A percentile compares a stretch with the other conserved stretches of the same genome.
Evolutionary conservation across 2,888 invertebrate species (phyloP).

Genomic region (Macrosiphum euphorbiae): DNA sequence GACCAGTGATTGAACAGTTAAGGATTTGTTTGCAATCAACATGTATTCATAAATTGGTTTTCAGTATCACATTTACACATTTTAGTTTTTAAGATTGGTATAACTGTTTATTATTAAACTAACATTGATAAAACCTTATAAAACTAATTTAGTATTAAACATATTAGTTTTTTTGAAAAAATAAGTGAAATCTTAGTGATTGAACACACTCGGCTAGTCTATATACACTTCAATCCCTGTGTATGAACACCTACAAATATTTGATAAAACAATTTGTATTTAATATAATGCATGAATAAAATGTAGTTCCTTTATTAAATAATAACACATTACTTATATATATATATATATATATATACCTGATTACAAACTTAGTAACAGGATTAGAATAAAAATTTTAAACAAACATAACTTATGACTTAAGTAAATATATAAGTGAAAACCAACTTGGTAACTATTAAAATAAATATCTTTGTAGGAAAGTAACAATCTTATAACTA

Average conservation of each 20-base stretch:
- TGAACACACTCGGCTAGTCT: not conserved
- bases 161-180: not conserved
- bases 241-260: conserved; percentile 14
- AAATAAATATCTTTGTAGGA: not conserved
- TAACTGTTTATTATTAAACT: not conserved
- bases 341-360: not conserved
- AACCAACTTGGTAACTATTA: not conserved
- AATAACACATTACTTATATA: not conserved
- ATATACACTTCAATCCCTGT: not conserved
- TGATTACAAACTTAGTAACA: conserved; percentile 6
- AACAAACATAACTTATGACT: not conserved
- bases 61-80: not conserved
- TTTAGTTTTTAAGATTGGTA: not conserved
- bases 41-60: not conserved
- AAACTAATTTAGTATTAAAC: not conserved
- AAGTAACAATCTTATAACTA: too few relatives aligned
- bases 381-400: not conserved
- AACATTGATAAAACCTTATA: not conserved
- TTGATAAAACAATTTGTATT: not conserved
- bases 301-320: not conserved
- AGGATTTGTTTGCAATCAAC: not conserved
- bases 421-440: not conserved
- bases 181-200: conserved; percentile 17
- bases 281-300: not conserved
- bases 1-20: not conserved